Percentiles rank a stretch among this genome's conserved stretches.
Evolutionary conservation across 2,113 vertebrate species (phyloP).

Genomic region (Hylia prasina): DNA sequence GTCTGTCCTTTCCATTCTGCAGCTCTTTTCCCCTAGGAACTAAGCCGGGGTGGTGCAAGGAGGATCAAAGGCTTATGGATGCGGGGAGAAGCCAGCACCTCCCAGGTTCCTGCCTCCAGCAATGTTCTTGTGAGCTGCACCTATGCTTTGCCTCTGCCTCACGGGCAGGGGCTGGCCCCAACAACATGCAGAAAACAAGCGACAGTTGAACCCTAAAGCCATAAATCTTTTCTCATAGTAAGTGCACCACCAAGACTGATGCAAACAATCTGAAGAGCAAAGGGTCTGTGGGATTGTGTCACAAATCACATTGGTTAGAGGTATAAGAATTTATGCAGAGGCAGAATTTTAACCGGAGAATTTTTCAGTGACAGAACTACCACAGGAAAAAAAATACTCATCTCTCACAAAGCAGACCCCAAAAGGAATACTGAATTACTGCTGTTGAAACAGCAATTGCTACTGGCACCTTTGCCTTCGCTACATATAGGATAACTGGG

Average conservation of each 20-base stretch:
- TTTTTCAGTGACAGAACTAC: neutral
- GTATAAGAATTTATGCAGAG: neutral
- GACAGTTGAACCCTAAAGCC: neutral
- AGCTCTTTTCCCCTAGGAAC: neutral
- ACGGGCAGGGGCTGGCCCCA: neutral
- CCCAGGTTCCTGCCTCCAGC: neutral
- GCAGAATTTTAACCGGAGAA: neutral
- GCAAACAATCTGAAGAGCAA: neutral
- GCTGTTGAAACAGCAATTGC: neutral
- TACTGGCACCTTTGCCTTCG: neutral
- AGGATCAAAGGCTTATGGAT: neutral
- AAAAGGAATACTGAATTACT: neutral
- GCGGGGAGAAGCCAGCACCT: neutral
- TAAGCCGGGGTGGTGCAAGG: neutral
- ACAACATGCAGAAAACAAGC: neutral
- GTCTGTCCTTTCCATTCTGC: neutral
- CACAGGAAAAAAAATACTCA: neutral
- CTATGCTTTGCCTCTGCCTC: neutral
- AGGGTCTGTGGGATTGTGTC: neutral
- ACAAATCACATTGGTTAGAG: neutral
- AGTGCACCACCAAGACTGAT: neutral
- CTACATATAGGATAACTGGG: neutral
- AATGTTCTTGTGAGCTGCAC: neutral
- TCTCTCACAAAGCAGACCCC: neutral
- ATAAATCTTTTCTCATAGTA: neutral